Percentiles rank a stretch among this genome's conserved stretches.
Evolutionary conservation across 1,140 invertebrate species (phyloP).

Genomic region (Tetragnatha versicolor): DNA sequence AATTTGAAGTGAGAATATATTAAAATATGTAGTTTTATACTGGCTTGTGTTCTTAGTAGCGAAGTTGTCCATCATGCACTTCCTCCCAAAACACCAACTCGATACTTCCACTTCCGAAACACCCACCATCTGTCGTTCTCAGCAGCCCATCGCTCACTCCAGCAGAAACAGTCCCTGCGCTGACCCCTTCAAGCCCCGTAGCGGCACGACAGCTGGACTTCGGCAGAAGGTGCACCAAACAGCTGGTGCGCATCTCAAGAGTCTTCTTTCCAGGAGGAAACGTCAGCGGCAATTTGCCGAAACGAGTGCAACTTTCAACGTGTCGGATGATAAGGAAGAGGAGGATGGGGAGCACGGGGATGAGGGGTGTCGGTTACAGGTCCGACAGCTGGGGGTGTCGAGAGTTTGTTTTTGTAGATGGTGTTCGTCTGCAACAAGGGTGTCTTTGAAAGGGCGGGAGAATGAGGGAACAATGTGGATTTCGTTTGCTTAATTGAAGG

Average conservation of each 20-base stretch:
- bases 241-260: slow-evolving; percentile 20
- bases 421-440: neutral
- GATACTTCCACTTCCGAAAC: too few species aligned
- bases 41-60: too few species aligned
- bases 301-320: neutral
- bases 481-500: too few species aligned
- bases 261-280: slow-evolving; percentile 18
- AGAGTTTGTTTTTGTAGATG: neutral
- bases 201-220: slow-evolving; percentile 10
- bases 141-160: too few species aligned
- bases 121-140: too few species aligned
- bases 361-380: neutral
- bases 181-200: slow-evolving; percentile 22
- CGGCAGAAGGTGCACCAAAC: slow-evolving; percentile 19
- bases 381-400: neutral
- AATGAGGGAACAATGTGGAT: too few species aligned
- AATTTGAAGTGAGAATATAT: too few species aligned
- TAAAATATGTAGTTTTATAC: too few species aligned
- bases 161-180: neutral
- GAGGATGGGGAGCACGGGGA: too few species aligned
- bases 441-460: neutral
- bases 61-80: too few species aligned
- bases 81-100: too few species aligned
- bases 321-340: too few species aligned
- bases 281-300: slow-evolving; percentile 23